Base-by-base conservation (phyloP, 2,113 vertebrate genomes). In the Cynopterus brachyotis region DNA sequence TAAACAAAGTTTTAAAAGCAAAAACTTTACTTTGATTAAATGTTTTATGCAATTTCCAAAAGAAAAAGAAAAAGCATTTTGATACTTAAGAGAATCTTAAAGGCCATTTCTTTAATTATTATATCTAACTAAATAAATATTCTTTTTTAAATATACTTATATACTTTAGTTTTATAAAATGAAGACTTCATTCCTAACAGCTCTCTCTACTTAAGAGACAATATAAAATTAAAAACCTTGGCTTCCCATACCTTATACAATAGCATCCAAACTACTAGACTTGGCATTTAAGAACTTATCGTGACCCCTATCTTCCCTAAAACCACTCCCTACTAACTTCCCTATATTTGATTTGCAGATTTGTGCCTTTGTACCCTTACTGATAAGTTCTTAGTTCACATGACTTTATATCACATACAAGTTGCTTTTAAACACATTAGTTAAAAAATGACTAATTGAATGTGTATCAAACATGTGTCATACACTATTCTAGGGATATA, bases 1-100 rank as follows among this genome's bases (percentile, higher is more conserved):
- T 92, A 88, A 93, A 93, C 8, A 67, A 13, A 42, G 91, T 88
- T 86, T 28, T 79, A 57, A 86, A 76, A 47, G 5, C 10, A 86
- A 89, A 94, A 79, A 64, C 53, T 92, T 86, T 26, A 69, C 66
- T 95, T 95, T 60, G 15, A 42, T 87, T 82, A 79, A 87, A 67
- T 89, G 4, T 78, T 69, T 89, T 9, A 30, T 69, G 3, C 30
- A 62, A 93, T 89, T 95, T 97, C n/a, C 20, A 85, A 86, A 83
- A 42, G 72, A 53, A 86, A 94, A 92, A 62, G 6, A 19, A 55
- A 85, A 84, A 66, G 5, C 3, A 76, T 50, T 90, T 92, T 75
- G 69, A 45, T 30, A n/a, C 22, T 76, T 66, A 94, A 84, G 69
- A 35, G 32, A 93, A 40, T 80, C 20, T 92, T 84, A 59, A 92